Evolutionary conservation across 2,888 invertebrate genomes (phyloP).

Genomic region (Sympetrum striolatum): DNA sequence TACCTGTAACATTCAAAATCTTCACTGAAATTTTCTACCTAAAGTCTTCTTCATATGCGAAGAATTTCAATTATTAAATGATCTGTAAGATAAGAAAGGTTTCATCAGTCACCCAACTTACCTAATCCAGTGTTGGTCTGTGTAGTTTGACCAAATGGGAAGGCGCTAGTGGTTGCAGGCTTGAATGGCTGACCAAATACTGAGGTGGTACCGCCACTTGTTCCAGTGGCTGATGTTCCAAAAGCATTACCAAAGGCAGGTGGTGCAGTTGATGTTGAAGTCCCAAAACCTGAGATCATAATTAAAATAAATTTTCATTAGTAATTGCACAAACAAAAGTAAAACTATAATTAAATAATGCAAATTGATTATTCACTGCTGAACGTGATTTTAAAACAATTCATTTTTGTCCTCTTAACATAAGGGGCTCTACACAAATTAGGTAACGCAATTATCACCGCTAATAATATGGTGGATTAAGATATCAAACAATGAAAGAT

Average conservation of each 20-base stretch:
- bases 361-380: not conserved
- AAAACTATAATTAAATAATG: not conserved
- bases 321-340: not conserved
- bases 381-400: not conserved
- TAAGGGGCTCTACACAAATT: too few species aligned
- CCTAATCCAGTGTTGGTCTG: slow-evolving; percentile 52
- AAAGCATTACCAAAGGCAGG: slow-evolving; percentile 44
- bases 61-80: not conserved
- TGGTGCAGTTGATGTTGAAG: not conserved
- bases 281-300: not conserved
- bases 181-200: slow-evolving; percentile 56
- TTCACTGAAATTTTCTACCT: not conserved
- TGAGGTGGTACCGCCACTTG: slow-evolving; percentile 57
- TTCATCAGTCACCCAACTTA: slow-evolving; percentile 44
- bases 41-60: too few species aligned
- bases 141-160: slow-evolving; percentile 51
- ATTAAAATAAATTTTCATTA: too few species aligned
- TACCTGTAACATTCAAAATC: slow-evolving; percentile 46
- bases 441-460: too few species aligned
- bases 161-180: slow-evolving; percentile 54
- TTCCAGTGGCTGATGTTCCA: slow-evolving; percentile 46
- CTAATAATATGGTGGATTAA: too few species aligned
- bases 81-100: too few species aligned
- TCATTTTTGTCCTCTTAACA: too few species aligned
- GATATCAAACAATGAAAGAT: too few species aligned